Evolutionary conservation across 2,888 invertebrate genomes (phyloP).

Genomic region (Troilus luridus): DNA sequence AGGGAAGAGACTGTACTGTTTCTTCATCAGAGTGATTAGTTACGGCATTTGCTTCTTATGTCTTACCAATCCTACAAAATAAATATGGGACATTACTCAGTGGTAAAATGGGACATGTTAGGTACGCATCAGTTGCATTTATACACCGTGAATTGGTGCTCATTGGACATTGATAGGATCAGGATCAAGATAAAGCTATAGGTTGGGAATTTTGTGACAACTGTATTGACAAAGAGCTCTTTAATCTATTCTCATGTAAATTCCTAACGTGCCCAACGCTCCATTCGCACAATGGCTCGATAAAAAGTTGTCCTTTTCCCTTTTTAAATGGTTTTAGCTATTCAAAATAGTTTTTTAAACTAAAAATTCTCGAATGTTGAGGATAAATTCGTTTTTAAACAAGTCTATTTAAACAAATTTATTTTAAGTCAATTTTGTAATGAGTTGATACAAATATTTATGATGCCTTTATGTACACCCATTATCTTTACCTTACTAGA

Average conservation of each 20-base stretch:
- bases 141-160: not conserved
- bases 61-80: too few species aligned
- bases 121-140: not conserved
- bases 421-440: too few species aligned
- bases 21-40: too few species aligned
- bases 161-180: not conserved
- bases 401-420: too few species aligned
- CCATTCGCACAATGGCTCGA: not conserved
- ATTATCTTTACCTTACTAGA: too few species aligned
- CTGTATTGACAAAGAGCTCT: not conserved
- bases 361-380: not conserved
- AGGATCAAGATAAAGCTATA: constrained; percentile 5
- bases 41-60: too few species aligned
- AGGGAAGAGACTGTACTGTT: too few species aligned
- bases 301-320: not conserved
- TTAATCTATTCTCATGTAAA: not conserved
- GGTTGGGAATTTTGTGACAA: not conserved
- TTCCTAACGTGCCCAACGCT: not conserved
- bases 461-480: too few species aligned
- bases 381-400: too few species aligned
- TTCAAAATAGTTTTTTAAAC: not conserved
- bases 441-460: too few species aligned
- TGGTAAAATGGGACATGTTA: not conserved
- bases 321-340: not conserved
- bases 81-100: too few species aligned